Conservation (phyloP, 2,888 invertebrate genomes). For the Agrotis ipsilon region DNA sequence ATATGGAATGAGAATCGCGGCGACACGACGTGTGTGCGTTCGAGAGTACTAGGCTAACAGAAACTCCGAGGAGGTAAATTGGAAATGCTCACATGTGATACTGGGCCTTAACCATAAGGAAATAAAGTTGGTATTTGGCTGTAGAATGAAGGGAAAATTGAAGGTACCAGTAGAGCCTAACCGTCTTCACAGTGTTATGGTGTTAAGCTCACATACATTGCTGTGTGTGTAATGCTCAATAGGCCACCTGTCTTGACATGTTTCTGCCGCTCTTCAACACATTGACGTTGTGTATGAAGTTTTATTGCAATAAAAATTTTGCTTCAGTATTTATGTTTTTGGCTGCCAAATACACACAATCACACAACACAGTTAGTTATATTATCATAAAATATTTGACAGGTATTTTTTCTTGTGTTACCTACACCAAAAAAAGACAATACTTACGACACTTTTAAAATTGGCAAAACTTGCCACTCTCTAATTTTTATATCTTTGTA, state of each 20-base stretch:
- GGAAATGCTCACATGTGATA: conserved; percentile 50
- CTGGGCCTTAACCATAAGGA: conserved; percentile 40
- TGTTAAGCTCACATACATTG: conserved; percentile 50
- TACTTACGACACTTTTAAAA: too few species aligned
- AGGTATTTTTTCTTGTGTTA: too few species aligned
- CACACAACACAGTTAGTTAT: too few species aligned
- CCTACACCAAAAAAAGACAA: too few species aligned
- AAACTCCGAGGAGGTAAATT: conserved; percentile 71
- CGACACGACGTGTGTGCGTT: conserved; percentile 83
- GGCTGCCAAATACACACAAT: too few species aligned
- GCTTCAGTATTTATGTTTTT: conserved; percentile 4
- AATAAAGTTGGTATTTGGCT: conserved; percentile 53
- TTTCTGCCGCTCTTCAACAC: conserved; percentile 53
- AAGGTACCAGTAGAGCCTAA: conserved; percentile 59
- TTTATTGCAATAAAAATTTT: conserved; percentile 18
- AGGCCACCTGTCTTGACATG: conserved; percentile 69
- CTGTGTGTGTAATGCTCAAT: conserved; percentile 62
- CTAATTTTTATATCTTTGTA: too few species aligned
- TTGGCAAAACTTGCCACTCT: too few species aligned
- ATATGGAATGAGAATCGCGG: conserved; percentile 81
- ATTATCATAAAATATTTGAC: too few species aligned
- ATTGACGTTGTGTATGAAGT: conserved; percentile 23
- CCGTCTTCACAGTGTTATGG: conserved; percentile 64
- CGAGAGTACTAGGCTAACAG: conserved; percentile 84
- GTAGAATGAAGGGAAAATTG: conserved; percentile 52